Conservation (phyloP, 2,888 invertebrate genomes). For the Listrodromus nycthemerus region DNA sequence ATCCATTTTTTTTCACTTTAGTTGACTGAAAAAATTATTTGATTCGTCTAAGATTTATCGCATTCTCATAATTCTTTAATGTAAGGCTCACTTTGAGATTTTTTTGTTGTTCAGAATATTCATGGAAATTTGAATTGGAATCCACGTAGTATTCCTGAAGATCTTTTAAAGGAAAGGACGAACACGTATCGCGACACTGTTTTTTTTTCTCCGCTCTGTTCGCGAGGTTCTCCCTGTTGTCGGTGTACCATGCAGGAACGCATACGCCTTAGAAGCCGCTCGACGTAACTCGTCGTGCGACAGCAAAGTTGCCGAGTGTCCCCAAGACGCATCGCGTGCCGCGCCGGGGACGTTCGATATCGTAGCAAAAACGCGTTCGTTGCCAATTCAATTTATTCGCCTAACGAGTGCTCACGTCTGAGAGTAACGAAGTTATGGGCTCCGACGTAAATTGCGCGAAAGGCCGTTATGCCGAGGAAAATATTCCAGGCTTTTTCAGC, state of each 20-base stretch:
- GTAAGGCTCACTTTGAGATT: not conserved
- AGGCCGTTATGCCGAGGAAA: not conserved
- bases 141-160: constrained; percentile 20
- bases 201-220: constrained; percentile 56
- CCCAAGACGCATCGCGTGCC: constrained; percentile 80
- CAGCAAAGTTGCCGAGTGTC: constrained; percentile 73
- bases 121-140: not conserved
- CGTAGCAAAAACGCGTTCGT: constrained; percentile 74
- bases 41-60: not conserved
- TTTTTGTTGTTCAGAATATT: not conserved
- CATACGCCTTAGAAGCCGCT: constrained; percentile 66
- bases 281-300: constrained; percentile 69
- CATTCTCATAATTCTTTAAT: not conserved
- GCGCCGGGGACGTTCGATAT: constrained; percentile 66
- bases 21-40: not conserved
- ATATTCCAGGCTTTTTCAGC: not conserved
- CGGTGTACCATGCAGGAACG: constrained; percentile 54
- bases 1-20: no score
- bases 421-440: constrained; percentile 16
- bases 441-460: constrained; percentile 1
- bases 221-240: constrained; percentile 27
- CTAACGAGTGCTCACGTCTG: constrained; percentile 73
- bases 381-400: constrained; percentile 78
- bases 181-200: constrained; percentile 17
- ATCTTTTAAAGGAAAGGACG: constrained; percentile 22